These are phyloP conservation scores for Fregata magnificens DNA, from an alignment of 2,113 vertebrate species.

Conservation along the genomic window DNA sequence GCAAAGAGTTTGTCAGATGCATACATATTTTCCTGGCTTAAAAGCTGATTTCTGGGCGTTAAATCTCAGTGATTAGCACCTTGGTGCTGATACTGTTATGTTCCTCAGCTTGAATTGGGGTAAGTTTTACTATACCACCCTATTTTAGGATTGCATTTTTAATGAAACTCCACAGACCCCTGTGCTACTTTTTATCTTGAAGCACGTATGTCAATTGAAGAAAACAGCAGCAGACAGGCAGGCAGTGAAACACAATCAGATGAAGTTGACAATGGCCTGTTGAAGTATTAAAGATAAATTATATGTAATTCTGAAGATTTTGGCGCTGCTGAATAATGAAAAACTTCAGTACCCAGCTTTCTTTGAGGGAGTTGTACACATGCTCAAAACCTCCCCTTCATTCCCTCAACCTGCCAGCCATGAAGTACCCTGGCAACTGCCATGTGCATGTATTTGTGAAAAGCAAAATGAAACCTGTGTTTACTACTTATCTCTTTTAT, in stretches of 20 bases:
- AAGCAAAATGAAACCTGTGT: background rate
- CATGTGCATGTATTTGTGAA: background rate
- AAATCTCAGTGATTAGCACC: background rate
- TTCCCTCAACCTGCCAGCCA: background rate
- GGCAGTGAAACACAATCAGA: background rate
- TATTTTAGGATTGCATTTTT: background rate
- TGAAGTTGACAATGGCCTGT: background rate
- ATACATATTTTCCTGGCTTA: background rate
- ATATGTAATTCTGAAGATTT: background rate
- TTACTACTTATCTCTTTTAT: background rate
- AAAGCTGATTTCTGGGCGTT: background rate
- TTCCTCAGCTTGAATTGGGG: background rate
- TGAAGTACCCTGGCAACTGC: background rate
- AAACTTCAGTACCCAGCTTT: background rate
- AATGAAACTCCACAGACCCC: background rate
- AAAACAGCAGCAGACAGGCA: background rate
- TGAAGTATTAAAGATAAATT: constrained; percentile 1
- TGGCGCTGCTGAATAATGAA: background rate
- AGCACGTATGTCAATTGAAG: background rate
- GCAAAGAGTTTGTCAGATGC: background rate
- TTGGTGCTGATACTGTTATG: background rate
- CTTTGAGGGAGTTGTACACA: background rate
- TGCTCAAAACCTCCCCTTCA: background rate
- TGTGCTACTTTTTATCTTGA: background rate
- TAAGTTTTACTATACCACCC: background rate